Evolutionary conservation across 1,140 invertebrate species (phyloP).

Genomic region (Cyclina sinensis): DNA sequence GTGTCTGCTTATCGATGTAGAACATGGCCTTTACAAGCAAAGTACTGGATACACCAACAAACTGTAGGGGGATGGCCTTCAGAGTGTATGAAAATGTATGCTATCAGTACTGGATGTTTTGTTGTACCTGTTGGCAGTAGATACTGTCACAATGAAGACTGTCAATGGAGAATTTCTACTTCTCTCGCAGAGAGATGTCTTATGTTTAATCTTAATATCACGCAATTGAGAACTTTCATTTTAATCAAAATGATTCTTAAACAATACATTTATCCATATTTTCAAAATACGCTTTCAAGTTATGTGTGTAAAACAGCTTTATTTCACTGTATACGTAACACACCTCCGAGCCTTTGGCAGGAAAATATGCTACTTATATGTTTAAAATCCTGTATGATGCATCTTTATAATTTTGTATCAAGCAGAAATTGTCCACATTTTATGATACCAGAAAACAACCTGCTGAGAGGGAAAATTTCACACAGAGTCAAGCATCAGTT

Average conservation of each 20-base stretch:
- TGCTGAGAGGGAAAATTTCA: background rate
- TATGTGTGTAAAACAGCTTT: conserved; percentile 21
- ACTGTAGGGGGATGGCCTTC: background rate
- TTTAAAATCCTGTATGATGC: background rate
- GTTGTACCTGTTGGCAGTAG: background rate
- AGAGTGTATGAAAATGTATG: background rate
- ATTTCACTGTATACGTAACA: background rate
- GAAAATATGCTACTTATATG: background rate
- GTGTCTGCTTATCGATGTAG: background rate
- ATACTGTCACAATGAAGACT: background rate
- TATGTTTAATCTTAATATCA: conserved; percentile 16
- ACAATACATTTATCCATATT: background rate
- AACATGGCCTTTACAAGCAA: background rate
- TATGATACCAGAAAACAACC: background rate
- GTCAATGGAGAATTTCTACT: background rate
- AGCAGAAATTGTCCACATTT: background rate
- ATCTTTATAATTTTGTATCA: background rate
- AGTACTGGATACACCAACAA: background rate
- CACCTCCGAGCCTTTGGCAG: background rate
- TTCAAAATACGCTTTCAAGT: background rate
- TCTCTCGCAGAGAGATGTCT: background rate
- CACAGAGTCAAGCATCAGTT: background rate
- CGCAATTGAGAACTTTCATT: conserved; percentile 1
- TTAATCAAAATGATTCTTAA: conserved; percentile 18
- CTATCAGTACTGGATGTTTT: background rate